These are phyloP conservation scores for Blera fallax DNA, from an alignment of 2,888 invertebrate species.

Conservation along the genomic window DNA sequence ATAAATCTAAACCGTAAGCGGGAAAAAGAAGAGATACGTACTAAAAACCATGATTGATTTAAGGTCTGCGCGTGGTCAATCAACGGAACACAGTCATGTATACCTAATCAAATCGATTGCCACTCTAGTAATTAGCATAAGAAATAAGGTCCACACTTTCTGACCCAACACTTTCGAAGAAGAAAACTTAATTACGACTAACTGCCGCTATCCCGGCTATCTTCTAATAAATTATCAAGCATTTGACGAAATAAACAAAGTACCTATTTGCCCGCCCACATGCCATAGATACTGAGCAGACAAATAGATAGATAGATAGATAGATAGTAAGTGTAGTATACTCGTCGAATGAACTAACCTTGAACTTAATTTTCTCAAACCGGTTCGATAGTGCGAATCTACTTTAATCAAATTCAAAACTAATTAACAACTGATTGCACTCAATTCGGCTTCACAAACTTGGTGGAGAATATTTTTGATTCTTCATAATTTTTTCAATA, in stretches of 20 bases:
- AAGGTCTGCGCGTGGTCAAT: background rate
- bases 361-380: conserved; percentile 49
- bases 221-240: conserved; percentile 34
- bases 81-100: background rate
- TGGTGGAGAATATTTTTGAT: no score
- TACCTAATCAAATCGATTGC: background rate
- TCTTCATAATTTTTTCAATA: no score
- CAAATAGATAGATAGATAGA: background rate
- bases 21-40: background rate
- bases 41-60: conserved; percentile 49
- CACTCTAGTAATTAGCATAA: conserved; percentile 19
- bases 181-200: conserved; percentile 37
- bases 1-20: conserved; percentile 16
- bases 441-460: background rate
- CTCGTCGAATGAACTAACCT: conserved; percentile 46
- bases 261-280: conserved; percentile 12
- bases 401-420: background rate
- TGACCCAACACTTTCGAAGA: background rate
- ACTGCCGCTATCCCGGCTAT: background rate
- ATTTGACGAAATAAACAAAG: conserved; percentile 2
- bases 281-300: background rate
- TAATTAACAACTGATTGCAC: conserved; percentile 5
- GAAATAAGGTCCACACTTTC: background rate
- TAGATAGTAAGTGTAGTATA: background rate
- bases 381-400: conserved; percentile 42